A percentile compares a stretch with the other conserved stretches of the same genome.
Conservation (phyloP, 1,140 invertebrate species). For the Charaxes varanes region DNA sequence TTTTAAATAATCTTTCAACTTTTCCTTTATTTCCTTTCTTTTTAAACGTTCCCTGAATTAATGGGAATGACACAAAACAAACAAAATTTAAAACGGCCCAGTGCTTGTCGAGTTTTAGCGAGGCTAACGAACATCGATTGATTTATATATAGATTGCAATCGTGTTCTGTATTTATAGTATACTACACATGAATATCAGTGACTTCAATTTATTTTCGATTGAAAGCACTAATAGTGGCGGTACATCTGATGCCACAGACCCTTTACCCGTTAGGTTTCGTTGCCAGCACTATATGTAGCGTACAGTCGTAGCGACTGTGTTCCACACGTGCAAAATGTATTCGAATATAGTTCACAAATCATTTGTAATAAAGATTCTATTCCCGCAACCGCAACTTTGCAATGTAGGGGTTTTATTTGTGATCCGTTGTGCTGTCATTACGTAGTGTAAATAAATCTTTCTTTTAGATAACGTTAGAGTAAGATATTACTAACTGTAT, state of each 20-base stretch:
- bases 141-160: no score
- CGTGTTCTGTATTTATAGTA: background rate
- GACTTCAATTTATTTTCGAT: no score
- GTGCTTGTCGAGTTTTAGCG: no score
- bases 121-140: no score
- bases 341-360: background rate
- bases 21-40: no score
- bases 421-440: constrained; percentile 2
- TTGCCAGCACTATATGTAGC: constrained; percentile 3
- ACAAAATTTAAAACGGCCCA: no score
- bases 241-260: constrained; percentile 1
- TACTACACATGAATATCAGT: no score
- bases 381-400: background rate
- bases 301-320: no score
- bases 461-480: background rate
- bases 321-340: background rate
- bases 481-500: constrained; percentile 1
- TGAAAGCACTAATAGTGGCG: background rate
- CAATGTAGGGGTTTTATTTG: background rate
- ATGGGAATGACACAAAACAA: no score
- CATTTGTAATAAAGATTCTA: background rate
- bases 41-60: no score
- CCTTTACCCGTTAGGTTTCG: constrained; percentile 4
- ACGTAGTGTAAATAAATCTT: constrained; percentile 2
- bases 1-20: no score